These are phyloP conservation scores for Patiria pectinifera DNA, from an alignment of 53 echinoderm and acorn worm genomes.

Conservation along the genomic window DNA sequence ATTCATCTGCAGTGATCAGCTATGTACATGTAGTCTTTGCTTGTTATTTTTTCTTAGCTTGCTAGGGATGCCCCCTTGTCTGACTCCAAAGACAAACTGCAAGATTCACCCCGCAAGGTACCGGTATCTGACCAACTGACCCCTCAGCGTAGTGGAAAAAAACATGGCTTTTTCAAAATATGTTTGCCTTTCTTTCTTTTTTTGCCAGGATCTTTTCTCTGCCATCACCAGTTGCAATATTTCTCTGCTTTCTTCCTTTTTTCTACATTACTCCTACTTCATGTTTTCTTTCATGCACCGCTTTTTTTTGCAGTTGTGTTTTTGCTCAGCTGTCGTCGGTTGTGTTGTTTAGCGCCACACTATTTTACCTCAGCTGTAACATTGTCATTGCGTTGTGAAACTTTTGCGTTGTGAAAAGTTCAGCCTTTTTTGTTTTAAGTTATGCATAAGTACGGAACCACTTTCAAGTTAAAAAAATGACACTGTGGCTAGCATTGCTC, in stretches of 20 bases:
- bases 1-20: not conserved
- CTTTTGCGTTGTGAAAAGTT: no score
- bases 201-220: not conserved
- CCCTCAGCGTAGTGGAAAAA: slow-evolving; percentile 22
- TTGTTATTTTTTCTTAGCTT: slow-evolving; percentile 68
- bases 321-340: no score
- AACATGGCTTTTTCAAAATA: not conserved
- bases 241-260: not conserved
- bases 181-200: not conserved
- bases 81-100: slow-evolving; percentile 84
- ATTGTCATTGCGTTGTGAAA: no score
- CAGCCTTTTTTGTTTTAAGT: no score
- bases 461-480: no score
- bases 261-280: not conserved
- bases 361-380: no score
- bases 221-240: not conserved
- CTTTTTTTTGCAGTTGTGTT: not conserved
- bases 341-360: no score
- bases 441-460: no score
- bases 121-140: slow-evolving; percentile 56
- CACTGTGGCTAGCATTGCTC: no score
- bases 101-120: slow-evolving; percentile 68
- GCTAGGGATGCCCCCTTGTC: slow-evolving; percentile 93
- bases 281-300: not conserved
- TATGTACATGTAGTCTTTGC: slow-evolving; percentile 42